Percentiles rank a stretch among this genome's conserved stretches.
These are phyloP conservation scores for Atta cephalotes DNA, from an alignment of 1,140 invertebrate genomes.

Conservation along the genomic window DNA sequence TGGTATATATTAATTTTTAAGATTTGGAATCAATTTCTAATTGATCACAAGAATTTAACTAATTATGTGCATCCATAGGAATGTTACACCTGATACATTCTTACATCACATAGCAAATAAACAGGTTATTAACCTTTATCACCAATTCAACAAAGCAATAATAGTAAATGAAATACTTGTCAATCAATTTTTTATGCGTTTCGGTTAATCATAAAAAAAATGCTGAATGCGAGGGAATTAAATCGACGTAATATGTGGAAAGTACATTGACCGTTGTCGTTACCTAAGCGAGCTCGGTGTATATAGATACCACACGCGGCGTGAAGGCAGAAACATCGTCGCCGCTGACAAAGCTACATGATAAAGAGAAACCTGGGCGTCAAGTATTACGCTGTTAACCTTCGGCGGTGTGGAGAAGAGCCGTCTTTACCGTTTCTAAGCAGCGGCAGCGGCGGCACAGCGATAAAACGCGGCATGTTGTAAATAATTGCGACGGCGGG, in stretches of 20 bases:
- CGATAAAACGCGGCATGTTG: conserved; percentile 30
- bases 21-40: no score
- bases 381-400: conserved; percentile 52
- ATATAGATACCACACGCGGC: conserved; percentile 16
- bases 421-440: conserved; percentile 12
- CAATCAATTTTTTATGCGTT: background rate
- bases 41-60: no score
- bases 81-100: no score
- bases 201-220: background rate
- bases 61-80: no score
- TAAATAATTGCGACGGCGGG: conserved; percentile 53
- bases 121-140: background rate
- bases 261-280: conserved; percentile 44
- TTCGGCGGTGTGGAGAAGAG: conserved; percentile 22
- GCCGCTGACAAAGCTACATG: conserved; percentile 43
- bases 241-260: background rate
- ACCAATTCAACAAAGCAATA: background rate
- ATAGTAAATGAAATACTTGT: background rate
- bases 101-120: background rate
- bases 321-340: conserved; percentile 15
- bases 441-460: background rate
- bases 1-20: no score
- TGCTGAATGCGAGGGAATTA: background rate
- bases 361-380: conserved; percentile 41
- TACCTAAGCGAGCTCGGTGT: conserved; percentile 21